Base-by-base conservation (phyloP, 2,797 vertebrate species). In the Sebastes kiyomatsui region DNA sequence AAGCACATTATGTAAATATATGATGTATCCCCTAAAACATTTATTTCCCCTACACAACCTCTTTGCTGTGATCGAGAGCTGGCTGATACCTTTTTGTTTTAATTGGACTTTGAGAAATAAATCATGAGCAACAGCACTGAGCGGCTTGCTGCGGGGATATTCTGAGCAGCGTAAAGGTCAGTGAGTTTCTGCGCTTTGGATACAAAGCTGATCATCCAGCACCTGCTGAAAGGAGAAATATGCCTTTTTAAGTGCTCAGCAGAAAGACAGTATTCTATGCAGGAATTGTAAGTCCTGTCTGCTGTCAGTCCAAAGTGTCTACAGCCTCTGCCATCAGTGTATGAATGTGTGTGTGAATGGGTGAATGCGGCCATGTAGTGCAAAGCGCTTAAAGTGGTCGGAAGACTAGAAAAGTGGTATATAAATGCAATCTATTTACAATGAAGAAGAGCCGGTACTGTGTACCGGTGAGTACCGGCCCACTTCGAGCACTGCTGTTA, bases 101-200 rank as follows among this genome's bases (percentile, higher is more conserved):
- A 33, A 35, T 54, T 80, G 71, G 27, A 33, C 72, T 28, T 61
- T 38, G n/a, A 80, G 55, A 38, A 69, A 61, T 42, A 52, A 74
- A 33, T 67, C 4, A 42, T 20, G 54, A 14, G 23, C 27, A n/a
- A 20, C 59, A 22, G 28, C 54, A 25, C 54, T 27, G 66, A 70
- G 84, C 3, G 11, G 42, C 38, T 16, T 23, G 25, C 7, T 28
- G 8, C 0, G 42, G 42, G 28, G 18, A 62, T 25, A 61, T 42
- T 62, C 14, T 8, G 38, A 81, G 14, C 42, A 61, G 28, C n/a
- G 7, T 33, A 76, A 82, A 61, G 64, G 66, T 77, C n/a, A 10
- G n/a, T 35, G 46, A 59, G 6, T 69, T 65, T 64, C 46, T 42
- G 54, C 4, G 11, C 70, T 77, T 38, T 61, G 7, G 6, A 78